These are phyloP conservation scores for Scomber colias DNA, from an alignment of 2,113 vertebrate species.

Conservation along the genomic window DNA sequence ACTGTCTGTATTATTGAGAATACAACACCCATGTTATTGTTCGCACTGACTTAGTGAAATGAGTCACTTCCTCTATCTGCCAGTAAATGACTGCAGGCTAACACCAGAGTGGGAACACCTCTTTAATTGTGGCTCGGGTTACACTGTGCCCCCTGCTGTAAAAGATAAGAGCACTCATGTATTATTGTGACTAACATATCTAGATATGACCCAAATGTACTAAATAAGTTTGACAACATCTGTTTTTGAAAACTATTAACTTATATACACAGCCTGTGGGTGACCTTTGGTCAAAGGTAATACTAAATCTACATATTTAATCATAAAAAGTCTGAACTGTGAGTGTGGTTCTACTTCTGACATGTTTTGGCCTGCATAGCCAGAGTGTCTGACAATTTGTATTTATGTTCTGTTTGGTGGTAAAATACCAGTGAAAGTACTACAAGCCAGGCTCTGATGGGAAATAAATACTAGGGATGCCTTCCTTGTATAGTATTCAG, in stretches of 20 bases:
- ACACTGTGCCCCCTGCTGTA: background rate
- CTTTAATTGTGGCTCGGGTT: conserved; percentile 32
- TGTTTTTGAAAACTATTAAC: background rate
- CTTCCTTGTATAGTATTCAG: background rate
- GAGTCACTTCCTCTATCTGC: conserved; percentile 69
- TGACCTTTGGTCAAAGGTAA: background rate
- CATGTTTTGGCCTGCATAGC: conserved; percentile 25
- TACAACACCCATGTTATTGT: conserved; percentile 27
- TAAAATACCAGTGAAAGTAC: background rate
- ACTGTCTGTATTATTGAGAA: conserved; percentile 21
- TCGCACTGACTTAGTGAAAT: conserved; percentile 30
- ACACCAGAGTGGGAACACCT: conserved; percentile 34
- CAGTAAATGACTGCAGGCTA: conserved; percentile 39
- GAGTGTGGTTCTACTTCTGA: background rate
- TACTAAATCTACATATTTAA: background rate
- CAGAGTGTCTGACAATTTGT: conserved; percentile 13
- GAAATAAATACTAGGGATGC: background rate
- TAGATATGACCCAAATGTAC: conserved; percentile 8
- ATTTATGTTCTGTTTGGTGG: conserved; percentile 10
- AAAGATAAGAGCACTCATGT: conserved; percentile 9
- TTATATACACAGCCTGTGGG: background rate
- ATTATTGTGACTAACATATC: background rate
- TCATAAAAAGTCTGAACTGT: background rate
- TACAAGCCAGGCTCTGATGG: background rate
- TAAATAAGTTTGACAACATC: background rate